Percentiles rank a stretch among this genome's conserved stretches.
Evolutionary conservation across 2,888 invertebrate species (phyloP).

Genomic region (Drosophila kuntzei): DNA sequence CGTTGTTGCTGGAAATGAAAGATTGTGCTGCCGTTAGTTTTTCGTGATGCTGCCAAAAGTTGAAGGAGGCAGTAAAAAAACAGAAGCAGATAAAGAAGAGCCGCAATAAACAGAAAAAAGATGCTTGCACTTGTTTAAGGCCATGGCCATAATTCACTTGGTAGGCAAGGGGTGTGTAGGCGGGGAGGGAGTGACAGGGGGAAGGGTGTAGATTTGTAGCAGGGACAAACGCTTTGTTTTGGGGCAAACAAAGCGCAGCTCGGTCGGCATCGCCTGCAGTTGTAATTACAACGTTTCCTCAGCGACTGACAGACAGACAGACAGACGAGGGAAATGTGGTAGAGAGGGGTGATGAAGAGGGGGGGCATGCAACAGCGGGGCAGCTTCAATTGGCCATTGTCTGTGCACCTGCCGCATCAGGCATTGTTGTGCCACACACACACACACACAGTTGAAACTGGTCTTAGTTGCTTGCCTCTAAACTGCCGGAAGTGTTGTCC

Average conservation of each 20-base stretch:
- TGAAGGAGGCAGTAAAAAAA: slow-evolving; percentile 1
- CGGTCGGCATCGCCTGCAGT: slow-evolving; percentile 51
- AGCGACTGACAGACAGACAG: slow-evolving; percentile 8
- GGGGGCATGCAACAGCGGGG: slow-evolving; percentile 4
- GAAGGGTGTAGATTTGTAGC: not conserved
- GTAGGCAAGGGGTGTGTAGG: not conserved
- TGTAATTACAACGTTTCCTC: slow-evolving; percentile 71
- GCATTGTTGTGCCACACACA: slow-evolving; percentile 55
- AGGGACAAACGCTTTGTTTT: slow-evolving; percentile 37
- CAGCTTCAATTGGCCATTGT: slow-evolving; percentile 75
- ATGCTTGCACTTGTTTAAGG: slow-evolving; percentile 49
- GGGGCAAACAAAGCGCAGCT: slow-evolving; percentile 50
- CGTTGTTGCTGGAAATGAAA: slow-evolving; percentile 20
- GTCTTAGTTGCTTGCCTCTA: slow-evolving; percentile 49
- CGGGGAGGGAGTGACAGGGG: rapidly evolving
- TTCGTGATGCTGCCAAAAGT: slow-evolving; percentile 25
- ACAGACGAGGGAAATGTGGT: slow-evolving; percentile 5
- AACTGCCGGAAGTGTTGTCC: slow-evolving; percentile 71
- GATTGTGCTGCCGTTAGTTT: slow-evolving; percentile 22
- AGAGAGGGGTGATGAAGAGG: not conserved
- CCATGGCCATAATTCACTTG: slow-evolving; percentile 52
- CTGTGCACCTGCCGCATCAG: slow-evolving; percentile 48
- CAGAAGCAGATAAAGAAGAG: not conserved
- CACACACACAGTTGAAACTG: slow-evolving; percentile 64
- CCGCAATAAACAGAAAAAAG: not conserved